Conservation (phyloP, 1,140 invertebrate genomes). For the Trypoxylus dichotomus region DNA sequence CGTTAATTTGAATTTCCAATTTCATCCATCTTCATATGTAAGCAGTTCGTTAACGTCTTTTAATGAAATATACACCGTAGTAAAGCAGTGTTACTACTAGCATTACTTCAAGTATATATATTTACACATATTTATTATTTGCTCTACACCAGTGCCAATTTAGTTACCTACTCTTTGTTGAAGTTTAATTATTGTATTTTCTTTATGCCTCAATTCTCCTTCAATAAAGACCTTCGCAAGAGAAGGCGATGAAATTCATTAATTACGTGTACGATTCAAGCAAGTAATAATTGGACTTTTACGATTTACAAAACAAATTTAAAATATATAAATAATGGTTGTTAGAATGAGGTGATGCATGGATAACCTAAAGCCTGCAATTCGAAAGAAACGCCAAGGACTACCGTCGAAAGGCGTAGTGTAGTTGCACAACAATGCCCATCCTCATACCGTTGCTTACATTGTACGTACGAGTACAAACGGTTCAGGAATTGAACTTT, state of each 20-base stretch:
- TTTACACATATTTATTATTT: too few relatives aligned
- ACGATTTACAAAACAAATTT: not conserved
- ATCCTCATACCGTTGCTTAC: slow-evolving; percentile 10
- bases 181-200: not conserved
- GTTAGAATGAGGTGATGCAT: slow-evolving; percentile 9
- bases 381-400: slow-evolving; percentile 20
- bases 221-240: not conserved
- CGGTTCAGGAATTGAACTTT: slow-evolving; percentile 19
- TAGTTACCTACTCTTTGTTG: not conserved
- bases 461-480: not conserved
- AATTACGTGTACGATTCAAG: not conserved
- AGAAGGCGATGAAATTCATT: not conserved
- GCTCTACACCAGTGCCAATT: not conserved
- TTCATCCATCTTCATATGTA: too few relatives aligned
- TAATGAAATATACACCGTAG: too few relatives aligned
- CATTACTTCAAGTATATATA: too few relatives aligned
- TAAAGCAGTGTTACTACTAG: too few relatives aligned
- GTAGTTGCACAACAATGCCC: slow-evolving; percentile 20
- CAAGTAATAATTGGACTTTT: not conserved
- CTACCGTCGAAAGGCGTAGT: slow-evolving; percentile 20
- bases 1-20: too few relatives aligned
- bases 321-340: not conserved
- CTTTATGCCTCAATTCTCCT: not conserved
- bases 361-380: slow-evolving; percentile 7
- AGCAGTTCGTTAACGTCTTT: too few relatives aligned